phyloP scores from a whole-genome alignment of 2,888 invertebrate genomes.

The Fragum whitleyi region DNA sequence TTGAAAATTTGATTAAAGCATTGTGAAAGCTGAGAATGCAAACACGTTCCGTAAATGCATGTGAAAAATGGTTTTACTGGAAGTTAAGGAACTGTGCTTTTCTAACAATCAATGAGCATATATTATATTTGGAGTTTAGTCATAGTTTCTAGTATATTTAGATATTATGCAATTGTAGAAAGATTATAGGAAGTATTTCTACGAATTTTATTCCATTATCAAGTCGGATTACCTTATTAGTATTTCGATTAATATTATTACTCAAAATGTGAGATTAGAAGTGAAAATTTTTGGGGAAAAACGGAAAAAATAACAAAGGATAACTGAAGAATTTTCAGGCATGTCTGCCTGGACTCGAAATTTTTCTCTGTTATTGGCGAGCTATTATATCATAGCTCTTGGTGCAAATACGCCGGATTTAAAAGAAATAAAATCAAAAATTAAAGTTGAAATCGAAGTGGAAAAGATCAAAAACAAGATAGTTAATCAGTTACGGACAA shows the following conservation, averaged over 20 bases:
- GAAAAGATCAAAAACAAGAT: constrained; percentile 23
- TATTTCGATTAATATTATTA: not conserved
- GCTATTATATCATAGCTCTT: constrained; percentile 5
- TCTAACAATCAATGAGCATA: not conserved
- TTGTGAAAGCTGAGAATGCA: not conserved
- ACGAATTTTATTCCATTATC: not conserved
- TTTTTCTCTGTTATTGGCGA: not conserved
- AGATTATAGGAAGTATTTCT: not conserved
- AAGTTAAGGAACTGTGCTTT: not conserved
- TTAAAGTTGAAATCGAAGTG: constrained; percentile 12
- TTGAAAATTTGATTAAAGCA: not conserved
- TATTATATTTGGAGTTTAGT: not conserved
- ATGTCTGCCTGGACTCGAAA: not conserved
- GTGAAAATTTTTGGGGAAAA: not conserved
- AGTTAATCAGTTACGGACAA: not conserved
- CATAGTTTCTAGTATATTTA: not conserved
- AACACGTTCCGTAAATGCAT: not conserved
- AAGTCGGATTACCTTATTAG: not conserved
- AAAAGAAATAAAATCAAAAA: constrained; percentile 22
- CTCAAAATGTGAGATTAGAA: not conserved
- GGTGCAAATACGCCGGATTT: constrained; percentile 5
- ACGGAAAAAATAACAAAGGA: not conserved
- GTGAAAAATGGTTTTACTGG: not conserved
- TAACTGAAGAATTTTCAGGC: not conserved
- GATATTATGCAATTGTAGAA: not conserved